phyloP scores from a whole-genome alignment of 2,113 vertebrate genomes.

The Semnornis frantzii region DNA sequence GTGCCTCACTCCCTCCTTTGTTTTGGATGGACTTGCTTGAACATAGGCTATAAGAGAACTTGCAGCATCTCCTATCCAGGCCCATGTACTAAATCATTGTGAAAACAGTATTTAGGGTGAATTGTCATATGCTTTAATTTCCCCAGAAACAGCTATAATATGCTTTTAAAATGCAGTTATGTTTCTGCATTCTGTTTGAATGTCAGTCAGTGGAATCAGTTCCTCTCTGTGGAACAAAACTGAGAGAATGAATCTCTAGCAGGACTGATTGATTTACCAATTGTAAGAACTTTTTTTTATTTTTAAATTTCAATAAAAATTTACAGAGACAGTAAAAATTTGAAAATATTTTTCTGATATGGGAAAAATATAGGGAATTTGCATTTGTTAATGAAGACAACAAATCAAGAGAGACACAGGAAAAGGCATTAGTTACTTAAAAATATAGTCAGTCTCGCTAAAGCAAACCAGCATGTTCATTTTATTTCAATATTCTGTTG shows the following conservation, averaged over 20 bases:
- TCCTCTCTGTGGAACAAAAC: not conserved
- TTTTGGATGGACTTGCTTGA: not conserved
- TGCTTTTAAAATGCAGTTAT: not conserved
- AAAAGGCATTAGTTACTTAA: not conserved
- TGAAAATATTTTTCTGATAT: not conserved
- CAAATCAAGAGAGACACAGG: not conserved
- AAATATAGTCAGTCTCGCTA: not conserved
- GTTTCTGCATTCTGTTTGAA: not conserved
- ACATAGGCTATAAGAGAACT: not conserved
- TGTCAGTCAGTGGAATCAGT: not conserved
- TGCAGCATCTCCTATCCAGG: not conserved
- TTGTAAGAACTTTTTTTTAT: not conserved
- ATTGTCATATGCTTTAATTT: not conserved
- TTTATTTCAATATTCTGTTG: not conserved
- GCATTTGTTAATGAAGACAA: not conserved
- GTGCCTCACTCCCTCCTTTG: not conserved
- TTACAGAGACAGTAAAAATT: not conserved
- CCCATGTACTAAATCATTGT: not conserved
- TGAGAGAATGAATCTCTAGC: not conserved
- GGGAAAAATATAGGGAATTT: not conserved
- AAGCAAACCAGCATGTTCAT: not conserved
- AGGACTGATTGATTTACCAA: not conserved
- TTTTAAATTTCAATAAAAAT: not conserved
- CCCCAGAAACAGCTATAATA: not conserved
- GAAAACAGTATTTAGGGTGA: not conserved